Conservation (phyloP, 1,140 invertebrate genomes). For the Drosophila miranda region DNA sequence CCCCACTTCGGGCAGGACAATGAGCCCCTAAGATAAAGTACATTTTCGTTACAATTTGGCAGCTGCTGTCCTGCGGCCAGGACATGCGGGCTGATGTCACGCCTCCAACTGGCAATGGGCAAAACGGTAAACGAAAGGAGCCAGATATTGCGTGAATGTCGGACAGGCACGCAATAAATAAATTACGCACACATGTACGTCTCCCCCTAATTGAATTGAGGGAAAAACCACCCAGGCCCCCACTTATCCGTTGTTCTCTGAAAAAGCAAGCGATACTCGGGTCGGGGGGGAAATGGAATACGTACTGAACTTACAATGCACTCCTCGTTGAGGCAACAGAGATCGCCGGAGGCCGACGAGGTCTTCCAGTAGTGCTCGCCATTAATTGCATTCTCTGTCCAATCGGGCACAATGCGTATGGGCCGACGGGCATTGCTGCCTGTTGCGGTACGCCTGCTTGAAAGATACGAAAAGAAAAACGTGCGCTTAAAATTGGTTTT, state of each 20-base stretch:
- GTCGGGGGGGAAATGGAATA: no score
- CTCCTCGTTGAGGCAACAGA: slow-evolving; percentile 95
- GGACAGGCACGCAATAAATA: slow-evolving; percentile 76
- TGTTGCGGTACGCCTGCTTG: slow-evolving; percentile 83
- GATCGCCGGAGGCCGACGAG: slow-evolving; percentile 94
- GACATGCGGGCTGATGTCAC: slow-evolving; percentile 29
- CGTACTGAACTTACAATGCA: slow-evolving; percentile 89
- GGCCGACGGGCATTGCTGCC: slow-evolving; percentile 84
- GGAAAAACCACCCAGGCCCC: neutral
- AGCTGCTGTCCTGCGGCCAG: slow-evolving; percentile 6
- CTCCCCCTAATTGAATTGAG: slow-evolving; percentile 62
- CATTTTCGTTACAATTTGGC: slow-evolving; percentile 17
- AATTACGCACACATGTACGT: slow-evolving; percentile 73
- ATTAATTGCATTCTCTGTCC: slow-evolving; percentile 90
- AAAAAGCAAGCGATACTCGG: no score
- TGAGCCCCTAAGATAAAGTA: slow-evolving; percentile 30
- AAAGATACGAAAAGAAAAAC: slow-evolving; percentile 19
- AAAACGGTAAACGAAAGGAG: neutral
- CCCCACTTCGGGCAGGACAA: slow-evolving; percentile 15
- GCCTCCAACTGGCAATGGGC: neutral
- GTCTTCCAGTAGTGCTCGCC: slow-evolving; percentile 94
- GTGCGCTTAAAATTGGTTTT: no score
- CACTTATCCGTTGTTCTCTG: neutral
- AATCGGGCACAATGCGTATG: slow-evolving; percentile 91
- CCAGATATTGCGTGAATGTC: slow-evolving; percentile 51